Base-by-base conservation (phyloP, 92 coral and sea anemone genomes). In the Parazoanthus atlanticus region DNA sequence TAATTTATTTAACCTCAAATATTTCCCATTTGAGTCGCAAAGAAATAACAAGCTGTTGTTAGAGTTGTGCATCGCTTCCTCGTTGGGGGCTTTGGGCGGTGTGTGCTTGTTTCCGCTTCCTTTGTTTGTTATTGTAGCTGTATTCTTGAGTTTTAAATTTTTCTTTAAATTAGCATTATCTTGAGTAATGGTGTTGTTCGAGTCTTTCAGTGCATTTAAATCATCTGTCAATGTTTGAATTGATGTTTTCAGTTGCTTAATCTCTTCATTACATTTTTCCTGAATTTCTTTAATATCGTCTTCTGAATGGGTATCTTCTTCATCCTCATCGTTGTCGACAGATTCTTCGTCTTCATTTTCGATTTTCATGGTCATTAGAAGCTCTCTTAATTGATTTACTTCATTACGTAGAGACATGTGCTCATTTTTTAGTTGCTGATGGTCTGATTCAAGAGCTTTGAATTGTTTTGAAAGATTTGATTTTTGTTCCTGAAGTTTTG, bases 401-500 rank as follows among this genome's bases (percentile, higher is more conserved):
- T 43, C 47, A 43, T 43, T 43, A 43, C 47, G 47, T 7, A 43
- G 9, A 43, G 47, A 43, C 47, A 43, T 8, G 8, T 43, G 47
- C 5, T 43, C 47, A 8, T 43, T 8, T 43, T 43, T 43, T 31
- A 56, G 69, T 10, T 54, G 25, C 26, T 80, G 72, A 54, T 54
- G 29, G 38, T 80, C 84, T 19, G 84, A 30, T 49, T 80, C 70
- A 31, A 80, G 25, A 47, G 84, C 54, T 32, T 80, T 80, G 70
- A 52, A 56, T 52, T 80, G 72, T 80, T 56, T 80, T 80, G 70
- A 52, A 31, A 80, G 67, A 79, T n/a, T 13, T 11, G 83, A 79
- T 52, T 49, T 79, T 79, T 79, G 83, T n/a, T 79, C 83, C 49
- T 79, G 83, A 8, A 79, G 84, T 80, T 49, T 54, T 30, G 71